phyloP scores from a whole-genome alignment of 2,113 vertebrate genomes.

The Clarias macrocephalus region DNA sequence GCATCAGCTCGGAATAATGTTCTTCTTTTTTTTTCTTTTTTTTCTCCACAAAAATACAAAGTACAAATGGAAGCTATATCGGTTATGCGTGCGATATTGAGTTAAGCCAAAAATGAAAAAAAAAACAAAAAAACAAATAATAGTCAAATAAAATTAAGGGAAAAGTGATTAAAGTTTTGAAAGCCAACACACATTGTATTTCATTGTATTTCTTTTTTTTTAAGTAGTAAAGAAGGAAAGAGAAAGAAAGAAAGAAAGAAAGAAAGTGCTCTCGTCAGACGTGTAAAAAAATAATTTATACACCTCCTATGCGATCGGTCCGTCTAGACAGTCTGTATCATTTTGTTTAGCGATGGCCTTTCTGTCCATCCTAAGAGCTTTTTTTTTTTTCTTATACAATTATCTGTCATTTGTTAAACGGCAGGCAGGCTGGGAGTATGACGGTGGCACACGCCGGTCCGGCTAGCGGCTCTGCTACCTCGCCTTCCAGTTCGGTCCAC shows the following conservation, averaged over 20 bases:
- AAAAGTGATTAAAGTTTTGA: conserved; percentile 58
- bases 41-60: conserved; percentile 67
- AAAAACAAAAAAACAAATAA: not conserved
- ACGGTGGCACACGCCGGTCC: conserved; percentile 94
- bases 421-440: conserved; percentile 91
- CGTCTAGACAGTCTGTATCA: conserved; percentile 56
- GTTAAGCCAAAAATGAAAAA: conserved; percentile 69
- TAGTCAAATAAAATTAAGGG: no score
- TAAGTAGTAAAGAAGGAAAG: conserved; percentile 69
- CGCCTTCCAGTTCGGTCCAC: conserved; percentile 97
- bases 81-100: conserved; percentile 73
- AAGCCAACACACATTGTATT: conserved; percentile 68
- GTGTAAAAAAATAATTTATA: conserved; percentile 81
- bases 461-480: conserved; percentile 94
- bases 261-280: conserved; percentile 77
- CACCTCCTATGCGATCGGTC: conserved; percentile 62
- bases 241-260: conserved; percentile 60
- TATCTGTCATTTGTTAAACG: conserved; percentile 88
- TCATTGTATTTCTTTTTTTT: conserved; percentile 54
- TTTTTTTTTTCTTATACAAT: not conserved
- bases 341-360: conserved; percentile 61
- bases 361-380: conserved; percentile 65
- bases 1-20: conserved; percentile 58
- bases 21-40: conserved; percentile 33
- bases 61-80: conserved; percentile 70